phyloP scores from a whole-genome alignment of 2,113 vertebrate genomes.

The Oryctolagus cuniculus region DNA sequence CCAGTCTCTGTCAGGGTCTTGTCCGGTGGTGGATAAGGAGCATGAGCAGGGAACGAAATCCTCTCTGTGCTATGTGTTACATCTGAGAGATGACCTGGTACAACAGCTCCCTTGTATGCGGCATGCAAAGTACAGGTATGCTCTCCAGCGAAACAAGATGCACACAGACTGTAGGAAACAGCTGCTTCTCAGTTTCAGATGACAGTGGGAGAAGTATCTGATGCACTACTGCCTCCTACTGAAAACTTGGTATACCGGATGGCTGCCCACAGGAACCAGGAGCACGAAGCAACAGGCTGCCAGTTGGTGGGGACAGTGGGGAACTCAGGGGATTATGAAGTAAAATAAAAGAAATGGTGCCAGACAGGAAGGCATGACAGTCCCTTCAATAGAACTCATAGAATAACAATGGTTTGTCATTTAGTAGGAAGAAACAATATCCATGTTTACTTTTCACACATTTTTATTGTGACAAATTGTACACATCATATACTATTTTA shows the following conservation, averaged over 20 bases:
- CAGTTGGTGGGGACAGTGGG: not conserved
- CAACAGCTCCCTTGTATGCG: not conserved
- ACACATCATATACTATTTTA: not conserved
- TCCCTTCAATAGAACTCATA: not conserved
- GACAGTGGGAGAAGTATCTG: not conserved
- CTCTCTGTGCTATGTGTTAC: not conserved
- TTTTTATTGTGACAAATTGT: conserved; percentile 14
- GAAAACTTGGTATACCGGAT: not conserved
- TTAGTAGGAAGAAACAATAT: conserved; percentile 7
- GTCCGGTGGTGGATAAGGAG: not conserved
- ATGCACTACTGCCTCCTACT: not conserved
- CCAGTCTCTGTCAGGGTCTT: not conserved
- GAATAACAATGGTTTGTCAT: not conserved
- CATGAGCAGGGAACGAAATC: not conserved
- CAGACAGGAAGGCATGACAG: not conserved
- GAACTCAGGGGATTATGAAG: not conserved
- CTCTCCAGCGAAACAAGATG: not conserved
- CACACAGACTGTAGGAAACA: not conserved
- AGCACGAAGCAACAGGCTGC: not conserved
- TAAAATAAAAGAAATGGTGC: not conserved
- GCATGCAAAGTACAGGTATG: not conserved
- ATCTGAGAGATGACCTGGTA: not conserved
- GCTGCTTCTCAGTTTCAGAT: not conserved
- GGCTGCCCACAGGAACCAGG: not conserved
- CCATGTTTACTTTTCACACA: not conserved